Conservation (phyloP, 2,113 vertebrate species). For the Chrysochloris asiatica region DNA sequence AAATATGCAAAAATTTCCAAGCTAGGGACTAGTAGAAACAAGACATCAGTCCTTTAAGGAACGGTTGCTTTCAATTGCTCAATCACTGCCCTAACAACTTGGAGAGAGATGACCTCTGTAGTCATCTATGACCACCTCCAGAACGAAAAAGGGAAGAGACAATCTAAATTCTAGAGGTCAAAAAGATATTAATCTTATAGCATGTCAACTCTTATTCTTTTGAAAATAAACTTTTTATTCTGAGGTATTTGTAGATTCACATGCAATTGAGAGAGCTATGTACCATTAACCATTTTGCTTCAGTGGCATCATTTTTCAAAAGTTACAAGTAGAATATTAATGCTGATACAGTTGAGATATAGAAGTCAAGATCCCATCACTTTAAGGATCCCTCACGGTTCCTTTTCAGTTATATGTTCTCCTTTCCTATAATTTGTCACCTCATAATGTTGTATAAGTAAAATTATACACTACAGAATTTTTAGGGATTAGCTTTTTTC, state of each 20-base stretch:
- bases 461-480: not conserved
- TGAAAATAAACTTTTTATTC: not conserved
- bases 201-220: not conserved
- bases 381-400: not conserved
- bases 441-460: not conserved
- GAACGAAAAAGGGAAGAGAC: not conserved
- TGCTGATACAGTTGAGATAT: not conserved
- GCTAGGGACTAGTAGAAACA: not conserved
- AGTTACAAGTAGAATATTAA: not conserved
- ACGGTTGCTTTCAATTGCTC: not conserved
- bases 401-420: too few relatives aligned
- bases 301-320: not conserved
- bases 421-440: not conserved
- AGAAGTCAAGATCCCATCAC: not conserved
- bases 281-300: not conserved
- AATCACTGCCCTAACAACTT: not conserved
- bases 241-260: not conserved
- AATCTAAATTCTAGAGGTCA: not conserved
- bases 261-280: not conserved
- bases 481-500: not conserved
- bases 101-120: not conserved
- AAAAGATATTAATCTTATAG: too few relatives aligned
- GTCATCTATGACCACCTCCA: not conserved
- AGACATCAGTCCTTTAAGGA: too few relatives aligned
- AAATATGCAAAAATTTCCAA: not conserved